phyloP scores from a whole-genome alignment of 2,888 invertebrate genomes.

The Eupithecia tripunctaria region DNA sequence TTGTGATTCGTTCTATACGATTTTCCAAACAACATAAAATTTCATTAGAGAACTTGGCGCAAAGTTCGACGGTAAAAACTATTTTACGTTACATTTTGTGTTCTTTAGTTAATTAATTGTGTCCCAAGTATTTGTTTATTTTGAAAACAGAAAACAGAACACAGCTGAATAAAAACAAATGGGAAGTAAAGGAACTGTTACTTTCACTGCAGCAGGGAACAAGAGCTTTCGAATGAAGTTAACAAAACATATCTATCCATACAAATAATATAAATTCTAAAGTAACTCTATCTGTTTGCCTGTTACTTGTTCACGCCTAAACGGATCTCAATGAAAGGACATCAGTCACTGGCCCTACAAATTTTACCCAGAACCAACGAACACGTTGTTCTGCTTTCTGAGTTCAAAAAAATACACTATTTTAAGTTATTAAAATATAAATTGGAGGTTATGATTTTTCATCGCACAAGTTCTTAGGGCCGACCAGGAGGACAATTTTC shows the following conservation, averaged over 20 bases:
- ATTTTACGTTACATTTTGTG: neutral
- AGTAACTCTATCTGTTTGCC: no score
- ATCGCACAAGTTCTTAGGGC: no score
- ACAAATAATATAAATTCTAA: no score
- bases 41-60: neutral
- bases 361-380: no score
- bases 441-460: no score
- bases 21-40: slow-evolving; percentile 4
- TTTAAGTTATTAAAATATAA: no score
- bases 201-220: neutral
- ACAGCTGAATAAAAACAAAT: neutral
- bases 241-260: neutral
- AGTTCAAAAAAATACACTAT: no score
- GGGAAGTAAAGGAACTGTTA: neutral
- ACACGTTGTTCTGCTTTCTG: no score
- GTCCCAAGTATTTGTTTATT: neutral
- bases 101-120: neutral
- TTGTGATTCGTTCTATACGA: neutral
- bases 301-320: no score
- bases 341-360: no score
- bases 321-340: no score
- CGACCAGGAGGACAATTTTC: no score
- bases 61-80: neutral
- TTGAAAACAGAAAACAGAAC: neutral
- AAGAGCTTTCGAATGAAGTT: neutral